A percentile compares a stretch with the other conserved stretches of the same genome.
These are phyloP conservation scores for Sebastes iracundus DNA, from an alignment of 2,797 vertebrate species.

Conservation along the genomic window DNA sequence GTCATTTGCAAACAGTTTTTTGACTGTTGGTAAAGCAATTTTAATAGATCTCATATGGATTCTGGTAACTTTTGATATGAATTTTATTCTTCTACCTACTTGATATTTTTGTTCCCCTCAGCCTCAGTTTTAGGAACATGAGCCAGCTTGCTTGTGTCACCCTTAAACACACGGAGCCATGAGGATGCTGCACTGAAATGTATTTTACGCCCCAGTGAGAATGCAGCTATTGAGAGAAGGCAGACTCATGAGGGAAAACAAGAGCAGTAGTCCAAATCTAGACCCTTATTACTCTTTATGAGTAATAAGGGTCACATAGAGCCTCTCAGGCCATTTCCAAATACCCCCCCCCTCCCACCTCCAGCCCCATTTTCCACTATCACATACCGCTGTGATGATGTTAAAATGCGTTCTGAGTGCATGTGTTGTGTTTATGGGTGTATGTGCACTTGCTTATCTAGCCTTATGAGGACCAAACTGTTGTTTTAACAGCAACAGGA, in stretches of 20 bases:
- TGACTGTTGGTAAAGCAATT: not conserved
- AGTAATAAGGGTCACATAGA: constrained; percentile 53
- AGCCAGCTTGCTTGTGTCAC: not conserved
- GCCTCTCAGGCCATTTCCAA: constrained; percentile 57
- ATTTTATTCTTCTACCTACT: not conserved
- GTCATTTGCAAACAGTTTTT: not conserved
- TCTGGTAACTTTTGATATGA: not conserved
- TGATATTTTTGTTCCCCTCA: not conserved
- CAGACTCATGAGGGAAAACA: constrained; percentile 42
- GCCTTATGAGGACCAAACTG: not conserved
- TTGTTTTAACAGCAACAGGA: not conserved
- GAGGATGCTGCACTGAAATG: constrained; percentile 25
- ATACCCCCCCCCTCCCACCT: constrained; percentile 9
- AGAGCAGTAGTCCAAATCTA: constrained; percentile 46
- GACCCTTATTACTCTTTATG: constrained; percentile 49
- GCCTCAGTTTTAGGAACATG: not conserved
- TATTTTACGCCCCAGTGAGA: constrained; percentile 54
- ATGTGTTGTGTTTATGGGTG: constrained; percentile 1
- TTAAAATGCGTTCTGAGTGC: not conserved
- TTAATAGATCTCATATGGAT: not conserved
- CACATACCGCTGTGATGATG: constrained; percentile 22
- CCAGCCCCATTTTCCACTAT: constrained; percentile 44
- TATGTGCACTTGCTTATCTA: not conserved
- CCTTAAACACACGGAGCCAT: not conserved
- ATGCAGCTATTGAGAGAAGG: constrained; percentile 23